A percentile compares a stretch with the other conserved stretches of the same genome.
Evolutionary conservation across 2,797 vertebrate genomes (phyloP).

Genomic region (Neomorphus geoffroyi): DNA sequence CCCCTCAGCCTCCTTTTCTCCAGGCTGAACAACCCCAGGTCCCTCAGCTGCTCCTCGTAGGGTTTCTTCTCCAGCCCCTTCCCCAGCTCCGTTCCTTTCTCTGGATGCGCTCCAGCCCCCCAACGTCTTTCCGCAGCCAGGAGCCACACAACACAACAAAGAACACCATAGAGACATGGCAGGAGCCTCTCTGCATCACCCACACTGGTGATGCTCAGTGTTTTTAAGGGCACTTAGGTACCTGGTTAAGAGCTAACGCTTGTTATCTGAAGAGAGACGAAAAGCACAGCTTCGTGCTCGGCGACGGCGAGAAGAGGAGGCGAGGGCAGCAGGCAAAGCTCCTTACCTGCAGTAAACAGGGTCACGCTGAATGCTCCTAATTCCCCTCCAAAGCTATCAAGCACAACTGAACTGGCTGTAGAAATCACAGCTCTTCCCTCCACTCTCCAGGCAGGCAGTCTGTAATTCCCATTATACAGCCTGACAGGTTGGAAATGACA

Average conservation of each 20-base stretch:
- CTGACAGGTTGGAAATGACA: not conserved
- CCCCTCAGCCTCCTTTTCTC: too few species aligned
- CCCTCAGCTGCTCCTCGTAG: too few species aligned
- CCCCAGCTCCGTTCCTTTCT: too few species aligned
- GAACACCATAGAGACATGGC: rapidly evolving
- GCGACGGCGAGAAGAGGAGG: not conserved
- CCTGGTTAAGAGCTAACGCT: not conserved
- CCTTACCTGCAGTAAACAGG: not conserved
- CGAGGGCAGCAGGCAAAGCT: not conserved
- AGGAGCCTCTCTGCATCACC: not conserved
- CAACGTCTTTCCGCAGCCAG: too few species aligned
- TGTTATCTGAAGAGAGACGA: not conserved
- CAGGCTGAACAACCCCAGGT: too few species aligned
- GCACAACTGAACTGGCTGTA: rapidly evolving
- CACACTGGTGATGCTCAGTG: not conserved
- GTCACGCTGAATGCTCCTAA: not conserved
- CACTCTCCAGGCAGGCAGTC: not conserved
- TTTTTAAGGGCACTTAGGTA: not conserved
- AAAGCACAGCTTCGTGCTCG: not conserved
- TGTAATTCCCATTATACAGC: not conserved
- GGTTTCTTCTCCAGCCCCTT: too few species aligned
- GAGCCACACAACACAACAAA: too few species aligned
- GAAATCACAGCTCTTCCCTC: not conserved
- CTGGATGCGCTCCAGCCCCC: too few species aligned
- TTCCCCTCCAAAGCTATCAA: not conserved